phyloP scores from a whole-genome alignment of 2,888 invertebrate genomes.

The Chironomus riparius region DNA sequence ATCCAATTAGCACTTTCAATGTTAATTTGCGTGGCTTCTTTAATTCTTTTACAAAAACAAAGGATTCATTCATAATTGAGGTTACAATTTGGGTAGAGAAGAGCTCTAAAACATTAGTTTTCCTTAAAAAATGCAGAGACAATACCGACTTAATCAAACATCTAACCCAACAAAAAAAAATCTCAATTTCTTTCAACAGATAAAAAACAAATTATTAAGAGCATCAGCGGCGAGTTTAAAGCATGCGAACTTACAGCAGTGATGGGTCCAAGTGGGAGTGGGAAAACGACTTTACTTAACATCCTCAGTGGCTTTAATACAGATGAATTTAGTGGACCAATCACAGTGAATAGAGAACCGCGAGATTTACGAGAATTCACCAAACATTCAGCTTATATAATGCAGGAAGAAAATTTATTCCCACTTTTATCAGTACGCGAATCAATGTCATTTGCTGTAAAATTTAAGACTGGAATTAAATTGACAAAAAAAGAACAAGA shows the following conservation, averaged over 20 bases:
- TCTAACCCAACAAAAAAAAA: too few relatives aligned
- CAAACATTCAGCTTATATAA: slow-evolving; percentile 77
- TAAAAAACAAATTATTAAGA: neutral
- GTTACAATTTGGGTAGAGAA: neutral
- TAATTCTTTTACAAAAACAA: too few relatives aligned
- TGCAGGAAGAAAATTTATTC: slow-evolving; percentile 77
- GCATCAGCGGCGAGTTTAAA: slow-evolving; percentile 3
- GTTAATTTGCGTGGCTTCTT: too few relatives aligned
- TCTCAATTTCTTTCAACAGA: neutral
- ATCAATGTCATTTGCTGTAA: slow-evolving; percentile 76
- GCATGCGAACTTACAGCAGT: neutral
- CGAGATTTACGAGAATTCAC: slow-evolving; percentile 60
- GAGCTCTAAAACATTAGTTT: too few relatives aligned
- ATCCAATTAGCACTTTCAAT: too few relatives aligned
- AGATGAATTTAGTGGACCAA: slow-evolving; percentile 50
- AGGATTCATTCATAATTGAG: too few relatives aligned
- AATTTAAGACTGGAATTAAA: slow-evolving; percentile 68
- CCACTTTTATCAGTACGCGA: slow-evolving; percentile 76
- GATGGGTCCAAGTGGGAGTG: neutral
- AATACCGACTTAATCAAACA: too few relatives aligned
- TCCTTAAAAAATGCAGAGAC: too few relatives aligned
- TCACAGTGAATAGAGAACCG: slow-evolving; percentile 61
- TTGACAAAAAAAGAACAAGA: slow-evolving; percentile 54
- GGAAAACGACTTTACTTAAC: neutral
- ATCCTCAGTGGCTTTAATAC: slow-evolving; percentile 20